These are phyloP conservation scores for Protodeltote pygarga DNA, from an alignment of 2,888 invertebrate species.

Conservation along the genomic window DNA sequence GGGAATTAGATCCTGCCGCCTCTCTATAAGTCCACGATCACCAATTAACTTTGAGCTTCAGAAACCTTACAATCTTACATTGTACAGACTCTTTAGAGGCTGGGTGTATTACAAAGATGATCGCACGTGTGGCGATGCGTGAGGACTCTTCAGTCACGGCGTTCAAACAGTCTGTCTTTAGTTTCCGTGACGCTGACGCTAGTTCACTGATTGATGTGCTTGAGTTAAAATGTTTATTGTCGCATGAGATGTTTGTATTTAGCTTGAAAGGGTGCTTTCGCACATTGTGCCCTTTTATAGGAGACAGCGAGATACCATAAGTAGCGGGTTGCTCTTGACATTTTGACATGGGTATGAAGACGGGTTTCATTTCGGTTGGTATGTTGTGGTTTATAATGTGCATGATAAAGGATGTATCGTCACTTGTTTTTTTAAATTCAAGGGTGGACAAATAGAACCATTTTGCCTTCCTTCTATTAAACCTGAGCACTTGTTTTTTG, in stretches of 20 bases:
- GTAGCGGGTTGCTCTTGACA: slow-evolving; percentile 18
- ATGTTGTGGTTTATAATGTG: not conserved
- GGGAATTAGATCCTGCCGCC: slow-evolving; percentile 70
- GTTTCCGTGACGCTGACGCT: slow-evolving; percentile 52
- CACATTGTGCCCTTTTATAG: slow-evolving; percentile 26
- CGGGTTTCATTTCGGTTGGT: not conserved
- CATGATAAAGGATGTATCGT: not conserved
- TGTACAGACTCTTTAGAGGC: slow-evolving; percentile 31
- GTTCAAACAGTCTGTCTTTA: slow-evolving; percentile 57
- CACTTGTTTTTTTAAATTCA: not conserved
- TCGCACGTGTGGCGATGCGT: slow-evolving; percentile 65
- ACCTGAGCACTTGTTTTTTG: too few species aligned
- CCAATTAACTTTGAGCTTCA: slow-evolving; percentile 45
- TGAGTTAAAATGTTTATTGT: slow-evolving; percentile 33
- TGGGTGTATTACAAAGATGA: slow-evolving; percentile 53
- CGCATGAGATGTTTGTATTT: slow-evolving; percentile 32
- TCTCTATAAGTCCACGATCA: slow-evolving; percentile 44
- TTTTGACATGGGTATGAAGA: slow-evolving; percentile 20
- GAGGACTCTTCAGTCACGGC: slow-evolving; percentile 69
- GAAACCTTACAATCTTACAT: slow-evolving; percentile 24
- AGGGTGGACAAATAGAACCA: too few species aligned
- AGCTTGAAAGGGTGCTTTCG: slow-evolving; percentile 16
- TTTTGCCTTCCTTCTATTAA: too few species aligned
- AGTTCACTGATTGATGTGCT: slow-evolving; percentile 67
- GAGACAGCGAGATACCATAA: slow-evolving; percentile 3